phyloP scores from a whole-genome alignment of 2,113 vertebrate species.

The Pungitius pungitius region DNA sequence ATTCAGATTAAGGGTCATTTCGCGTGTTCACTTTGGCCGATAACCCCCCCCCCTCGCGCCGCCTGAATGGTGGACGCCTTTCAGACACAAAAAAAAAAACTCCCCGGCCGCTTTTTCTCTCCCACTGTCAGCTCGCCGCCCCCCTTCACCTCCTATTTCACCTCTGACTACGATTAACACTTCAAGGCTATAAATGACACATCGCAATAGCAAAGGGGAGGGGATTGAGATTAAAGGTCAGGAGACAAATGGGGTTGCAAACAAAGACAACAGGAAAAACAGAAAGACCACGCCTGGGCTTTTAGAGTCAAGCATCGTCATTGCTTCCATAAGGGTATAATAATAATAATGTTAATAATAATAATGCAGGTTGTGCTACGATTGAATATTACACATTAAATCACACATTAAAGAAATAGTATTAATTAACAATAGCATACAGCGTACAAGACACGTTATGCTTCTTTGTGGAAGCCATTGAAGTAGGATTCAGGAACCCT shows the following conservation, averaged over 20 bases:
- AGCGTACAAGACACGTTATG: neutral
- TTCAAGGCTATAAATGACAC: slow-evolving; percentile 24
- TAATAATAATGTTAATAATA: neutral
- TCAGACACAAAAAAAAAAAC: slow-evolving; percentile 21
- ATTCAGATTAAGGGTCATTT: slow-evolving; percentile 59
- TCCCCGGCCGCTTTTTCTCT: neutral
- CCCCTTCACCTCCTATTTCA: slow-evolving; percentile 2
- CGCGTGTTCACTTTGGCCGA: slow-evolving; percentile 58
- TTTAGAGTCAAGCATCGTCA: neutral
- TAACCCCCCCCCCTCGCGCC: slow-evolving; percentile 29
- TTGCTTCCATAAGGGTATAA: neutral
- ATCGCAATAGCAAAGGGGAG: slow-evolving; percentile 5
- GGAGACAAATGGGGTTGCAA: slow-evolving; percentile 22
- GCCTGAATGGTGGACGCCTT: slow-evolving; percentile 35
- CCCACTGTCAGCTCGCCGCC: neutral
- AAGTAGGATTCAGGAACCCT: neutral
- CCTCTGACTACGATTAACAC: slow-evolving; percentile 43
- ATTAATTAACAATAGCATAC: neutral
- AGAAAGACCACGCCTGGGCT: neutral
- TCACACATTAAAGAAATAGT: neutral
- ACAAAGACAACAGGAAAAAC: slow-evolving; percentile 15
- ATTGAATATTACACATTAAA: slow-evolving; percentile 5
- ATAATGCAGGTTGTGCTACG: neutral
- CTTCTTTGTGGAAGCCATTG: neutral
- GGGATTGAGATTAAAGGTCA: slow-evolving; percentile 33